phyloP scores from a whole-genome alignment of 1,140 invertebrate species.

The Pogonomyrmex barbatus region DNA sequence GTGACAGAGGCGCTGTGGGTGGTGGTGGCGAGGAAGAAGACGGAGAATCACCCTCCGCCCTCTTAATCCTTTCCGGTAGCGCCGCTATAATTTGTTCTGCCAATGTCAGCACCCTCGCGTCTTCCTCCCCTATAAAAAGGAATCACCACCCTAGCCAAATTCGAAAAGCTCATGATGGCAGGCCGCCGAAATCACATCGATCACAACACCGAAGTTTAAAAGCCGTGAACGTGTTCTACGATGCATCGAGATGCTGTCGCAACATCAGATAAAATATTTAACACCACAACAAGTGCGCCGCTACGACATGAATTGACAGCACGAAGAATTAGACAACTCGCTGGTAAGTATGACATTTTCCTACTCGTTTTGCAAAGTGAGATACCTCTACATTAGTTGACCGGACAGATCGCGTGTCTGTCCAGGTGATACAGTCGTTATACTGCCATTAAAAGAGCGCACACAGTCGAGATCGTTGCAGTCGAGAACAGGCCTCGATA shows the following conservation, averaged over 20 bases:
- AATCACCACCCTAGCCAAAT: constrained; percentile 80
- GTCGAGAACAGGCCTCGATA: constrained; percentile 43
- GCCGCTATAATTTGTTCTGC: constrained; percentile 99
- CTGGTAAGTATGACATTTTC: constrained; percentile 48
- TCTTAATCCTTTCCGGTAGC: constrained; percentile 98
- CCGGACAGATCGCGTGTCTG: constrained; percentile 37
- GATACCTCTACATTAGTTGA: constrained; percentile 45
- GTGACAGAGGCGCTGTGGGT: constrained; percentile 81
- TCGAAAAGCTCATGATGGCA: constrained; percentile 66
- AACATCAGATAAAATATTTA: constrained; percentile 59
- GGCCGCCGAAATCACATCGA: constrained; percentile 78
- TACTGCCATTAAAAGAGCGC: constrained; percentile 15
- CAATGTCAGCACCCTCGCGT: constrained; percentile 95
- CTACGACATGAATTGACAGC: constrained; percentile 65
- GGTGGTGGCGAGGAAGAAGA: constrained; percentile 82
- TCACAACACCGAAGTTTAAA: constrained; percentile 78
- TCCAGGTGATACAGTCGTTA: constrained; percentile 21
- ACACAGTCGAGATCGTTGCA: constrained; percentile 45
- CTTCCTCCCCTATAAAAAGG: constrained; percentile 93
- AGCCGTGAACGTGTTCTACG: constrained; percentile 71
- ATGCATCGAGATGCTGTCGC: constrained; percentile 59
- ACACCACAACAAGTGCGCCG: constrained; percentile 67
- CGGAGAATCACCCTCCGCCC: constrained; percentile 82
- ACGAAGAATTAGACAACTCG: constrained; percentile 42
- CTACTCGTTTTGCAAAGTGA: constrained; percentile 37